A percentile compares a stretch with the other conserved stretches of the same genome.
Conservation (phyloP, 2,888 invertebrate genomes). For the Tipula confusa region DNA sequence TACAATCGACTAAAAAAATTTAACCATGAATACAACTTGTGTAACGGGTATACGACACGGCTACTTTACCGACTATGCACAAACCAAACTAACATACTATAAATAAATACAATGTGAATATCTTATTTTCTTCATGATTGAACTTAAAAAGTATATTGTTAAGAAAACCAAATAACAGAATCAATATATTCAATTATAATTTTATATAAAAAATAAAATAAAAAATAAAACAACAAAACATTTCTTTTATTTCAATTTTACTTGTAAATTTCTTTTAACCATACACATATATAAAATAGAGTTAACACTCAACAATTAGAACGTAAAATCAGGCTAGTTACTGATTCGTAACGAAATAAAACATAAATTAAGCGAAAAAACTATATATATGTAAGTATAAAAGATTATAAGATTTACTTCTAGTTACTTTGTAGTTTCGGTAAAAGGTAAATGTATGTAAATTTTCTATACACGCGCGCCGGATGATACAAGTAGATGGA, state of each 20-base stretch:
- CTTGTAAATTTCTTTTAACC: background rate
- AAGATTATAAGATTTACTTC: background rate
- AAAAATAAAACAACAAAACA: too few species aligned
- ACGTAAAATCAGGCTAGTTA: conserved; percentile 28
- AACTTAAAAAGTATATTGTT: background rate
- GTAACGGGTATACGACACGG: background rate
- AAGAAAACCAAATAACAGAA: conserved; percentile 14
- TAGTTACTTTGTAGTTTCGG: background rate
- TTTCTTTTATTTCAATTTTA: background rate
- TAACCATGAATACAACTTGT: background rate
- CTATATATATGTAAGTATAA: background rate
- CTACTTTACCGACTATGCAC: background rate
- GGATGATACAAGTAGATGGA: too few species aligned
- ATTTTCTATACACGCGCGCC: background rate
- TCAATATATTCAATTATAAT: background rate
- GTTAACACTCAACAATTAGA: conserved; percentile 20
- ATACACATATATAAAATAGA: background rate
- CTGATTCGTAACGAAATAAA: conserved; percentile 26
- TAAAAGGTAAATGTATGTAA: background rate
- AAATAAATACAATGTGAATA: background rate
- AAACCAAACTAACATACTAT: background rate
- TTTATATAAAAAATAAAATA: too few species aligned
- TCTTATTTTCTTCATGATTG: background rate
- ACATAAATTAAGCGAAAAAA: background rate
- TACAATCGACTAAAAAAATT: too few species aligned